phyloP scores from a whole-genome alignment of 2,797 vertebrate genomes.

The Brachyalestes nurse region DNA sequence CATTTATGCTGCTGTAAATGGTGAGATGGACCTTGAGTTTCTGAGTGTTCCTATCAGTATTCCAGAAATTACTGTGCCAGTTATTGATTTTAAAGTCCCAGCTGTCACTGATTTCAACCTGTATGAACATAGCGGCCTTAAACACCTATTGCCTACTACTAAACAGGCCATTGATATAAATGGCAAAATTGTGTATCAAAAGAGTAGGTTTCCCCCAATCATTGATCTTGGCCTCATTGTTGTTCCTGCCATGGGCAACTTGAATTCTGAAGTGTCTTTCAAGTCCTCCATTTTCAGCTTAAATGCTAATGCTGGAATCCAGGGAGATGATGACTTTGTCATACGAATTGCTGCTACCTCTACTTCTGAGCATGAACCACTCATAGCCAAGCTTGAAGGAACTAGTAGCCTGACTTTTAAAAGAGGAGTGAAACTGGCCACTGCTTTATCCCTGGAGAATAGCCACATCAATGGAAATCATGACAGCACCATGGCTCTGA shows the following conservation, averaged over 20 bases:
- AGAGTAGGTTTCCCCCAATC: conserved; percentile 79
- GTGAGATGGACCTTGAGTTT: conserved; percentile 90
- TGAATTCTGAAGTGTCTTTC: conserved; percentile 88
- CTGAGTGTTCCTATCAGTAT: conserved; percentile 82
- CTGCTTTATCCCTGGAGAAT: conserved; percentile 81
- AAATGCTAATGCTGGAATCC: conserved; percentile 82
- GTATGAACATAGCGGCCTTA: conserved; percentile 86
- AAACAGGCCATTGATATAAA: conserved; percentile 86
- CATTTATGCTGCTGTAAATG: conserved; percentile 76
- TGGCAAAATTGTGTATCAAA: conserved; percentile 85
- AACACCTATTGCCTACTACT: conserved; percentile 84
- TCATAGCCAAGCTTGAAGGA: conserved; percentile 88
- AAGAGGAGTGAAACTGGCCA: conserved; percentile 88
- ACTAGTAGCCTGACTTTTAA: conserved; percentile 87
- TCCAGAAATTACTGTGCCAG: conserved; percentile 82
- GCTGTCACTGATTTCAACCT: conserved; percentile 81
- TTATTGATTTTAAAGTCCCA: conserved; percentile 75
- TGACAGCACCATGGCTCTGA: conserved; percentile 84
- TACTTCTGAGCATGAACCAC: conserved; percentile 81
- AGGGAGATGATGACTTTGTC: conserved; percentile 85
- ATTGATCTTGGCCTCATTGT: conserved; percentile 77
- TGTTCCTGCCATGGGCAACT: conserved; percentile 85
- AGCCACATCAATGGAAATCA: conserved; percentile 82
- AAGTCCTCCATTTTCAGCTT: conserved; percentile 90
- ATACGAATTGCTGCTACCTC: conserved; percentile 83